Base-by-base conservation (phyloP, 2,888 invertebrate genomes). In the Thera britannica region DNA sequence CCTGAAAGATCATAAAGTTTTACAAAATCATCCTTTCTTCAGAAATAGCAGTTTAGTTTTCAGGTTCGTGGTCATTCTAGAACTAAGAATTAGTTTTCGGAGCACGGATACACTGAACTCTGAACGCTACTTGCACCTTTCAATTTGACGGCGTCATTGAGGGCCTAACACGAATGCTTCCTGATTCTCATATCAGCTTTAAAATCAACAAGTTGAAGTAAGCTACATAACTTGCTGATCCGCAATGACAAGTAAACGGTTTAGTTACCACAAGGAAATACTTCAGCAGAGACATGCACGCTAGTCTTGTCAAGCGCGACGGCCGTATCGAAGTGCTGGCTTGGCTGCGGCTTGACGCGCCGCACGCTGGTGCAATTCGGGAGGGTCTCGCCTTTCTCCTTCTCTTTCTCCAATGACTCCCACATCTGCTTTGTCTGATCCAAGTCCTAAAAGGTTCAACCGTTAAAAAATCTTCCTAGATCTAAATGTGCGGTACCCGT, bases 231-330 rank as follows among this genome's bases (percentile, higher is more conserved):
- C 23, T 23, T 23, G 23, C 23, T 23, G 23, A 23, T 23, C 23
- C 23, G 23, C 38, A 38, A 41, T 7, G 41, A 41, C 41, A 7
- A 23, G 4, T 41, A 41, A 41, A 41, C 41, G 41, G 41, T 41
- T 44, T 44, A 8, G 9, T 82, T 80, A 93, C 93, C 85, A 72
- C 93, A 93, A 62, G 88, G 86, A 70, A 89, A 93, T 0, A 92
- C 88, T 75, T 93, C 93, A 1, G 82, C 76, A 1, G 90, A 80
- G 0, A 90, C 84, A 49, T 92, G 86, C 0, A 90, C 91, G 61
- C 93, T 93, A 65, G 83, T 83, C n/a, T 80, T 77, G 7, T 90
- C 85, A n/a, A 92, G 75, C 0, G 90, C 85, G 12, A 93, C 83
- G 36, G 84, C 74, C 0, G 87, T 87, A 55, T 87, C 83, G 66